Percentiles rank a stretch among this genome's conserved stretches.
Conservation (phyloP, 2,113 vertebrate genomes). For the Paradisaea rubra region DNA sequence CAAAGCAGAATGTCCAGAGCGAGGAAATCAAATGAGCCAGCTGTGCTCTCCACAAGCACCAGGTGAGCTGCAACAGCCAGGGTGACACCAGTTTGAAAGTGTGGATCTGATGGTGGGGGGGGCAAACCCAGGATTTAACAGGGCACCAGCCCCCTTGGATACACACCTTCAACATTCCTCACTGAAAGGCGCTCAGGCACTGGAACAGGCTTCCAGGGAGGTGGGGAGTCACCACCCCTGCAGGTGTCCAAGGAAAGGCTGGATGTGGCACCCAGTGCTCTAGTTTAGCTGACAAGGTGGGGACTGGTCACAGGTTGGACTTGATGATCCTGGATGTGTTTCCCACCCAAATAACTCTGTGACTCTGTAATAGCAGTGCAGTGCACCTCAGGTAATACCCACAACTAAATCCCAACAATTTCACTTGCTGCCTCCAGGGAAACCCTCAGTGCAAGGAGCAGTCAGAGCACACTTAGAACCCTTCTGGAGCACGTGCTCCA, state of each 20-base stretch:
- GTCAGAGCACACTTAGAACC: rapidly evolving
- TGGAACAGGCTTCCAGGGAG: neutral
- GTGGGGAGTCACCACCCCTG: neutral
- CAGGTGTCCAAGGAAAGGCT: neutral
- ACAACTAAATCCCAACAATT: neutral
- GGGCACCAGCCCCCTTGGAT: neutral
- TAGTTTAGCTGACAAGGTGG: neutral
- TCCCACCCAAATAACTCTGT: rapidly evolving
- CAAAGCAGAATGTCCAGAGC: neutral
- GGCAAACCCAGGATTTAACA: neutral
- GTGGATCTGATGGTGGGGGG: neutral
- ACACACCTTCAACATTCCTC: neutral
- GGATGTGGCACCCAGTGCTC: neutral
- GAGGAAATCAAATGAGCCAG: neutral
- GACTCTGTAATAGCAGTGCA: neutral
- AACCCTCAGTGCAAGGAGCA: neutral
- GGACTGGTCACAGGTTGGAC: rapidly evolving
- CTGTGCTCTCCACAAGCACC: neutral
- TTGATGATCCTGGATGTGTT: neutral
- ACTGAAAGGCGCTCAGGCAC: neutral
- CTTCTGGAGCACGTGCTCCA: rapidly evolving
- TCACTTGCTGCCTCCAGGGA: neutral
- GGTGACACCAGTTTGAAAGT: neutral
- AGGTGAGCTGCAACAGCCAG: neutral
- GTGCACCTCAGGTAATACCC: rapidly evolving